These are phyloP conservation scores for Hirtodrosophila trivittata DNA, from an alignment of 2,888 invertebrate species.

Conservation along the genomic window DNA sequence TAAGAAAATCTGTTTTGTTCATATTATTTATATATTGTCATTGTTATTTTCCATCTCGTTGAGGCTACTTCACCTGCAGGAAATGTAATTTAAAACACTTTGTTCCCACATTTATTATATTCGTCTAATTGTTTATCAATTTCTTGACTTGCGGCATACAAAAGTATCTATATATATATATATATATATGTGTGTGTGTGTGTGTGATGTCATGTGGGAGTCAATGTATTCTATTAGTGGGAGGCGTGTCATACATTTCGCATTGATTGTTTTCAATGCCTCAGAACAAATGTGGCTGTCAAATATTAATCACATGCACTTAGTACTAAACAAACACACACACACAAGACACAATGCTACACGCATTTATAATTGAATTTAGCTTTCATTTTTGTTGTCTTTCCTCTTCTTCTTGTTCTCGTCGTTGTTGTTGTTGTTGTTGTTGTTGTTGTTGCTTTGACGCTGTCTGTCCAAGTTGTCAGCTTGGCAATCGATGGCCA, in stretches of 20 bases:
- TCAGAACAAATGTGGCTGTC: constrained; percentile 77
- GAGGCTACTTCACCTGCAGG: constrained; percentile 22
- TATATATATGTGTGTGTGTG: neutral
- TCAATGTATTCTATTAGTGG: constrained; percentile 26
- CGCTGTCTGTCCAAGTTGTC: constrained; percentile 68
- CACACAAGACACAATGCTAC: constrained; percentile 48
- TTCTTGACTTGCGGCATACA: constrained; percentile 50
- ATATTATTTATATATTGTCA: constrained; percentile 12
- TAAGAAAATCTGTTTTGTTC: too few species aligned
- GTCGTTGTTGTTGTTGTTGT: constrained; percentile 15
- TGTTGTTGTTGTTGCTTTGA: constrained; percentile 54
- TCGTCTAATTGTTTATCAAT: constrained; percentile 53
- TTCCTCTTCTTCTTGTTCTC: constrained; percentile 11
- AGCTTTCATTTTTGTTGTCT: constrained; percentile 58
- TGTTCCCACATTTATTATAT: constrained; percentile 36
- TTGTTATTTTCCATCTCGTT: constrained; percentile 37
- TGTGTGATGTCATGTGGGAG: constrained; percentile 23
- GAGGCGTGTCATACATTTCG: constrained; percentile 60
- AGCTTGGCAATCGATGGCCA: constrained; percentile 73
- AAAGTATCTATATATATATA: neutral
- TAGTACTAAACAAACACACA: constrained; percentile 47
- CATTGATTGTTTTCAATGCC: constrained; percentile 77
- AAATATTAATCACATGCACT: constrained; percentile 81
- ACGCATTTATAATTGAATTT: constrained; percentile 80
- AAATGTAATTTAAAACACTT: constrained; percentile 29